phyloP scores from a whole-genome alignment of 1,140 invertebrate species.

The Maconellicoccus hirsutus region DNA sequence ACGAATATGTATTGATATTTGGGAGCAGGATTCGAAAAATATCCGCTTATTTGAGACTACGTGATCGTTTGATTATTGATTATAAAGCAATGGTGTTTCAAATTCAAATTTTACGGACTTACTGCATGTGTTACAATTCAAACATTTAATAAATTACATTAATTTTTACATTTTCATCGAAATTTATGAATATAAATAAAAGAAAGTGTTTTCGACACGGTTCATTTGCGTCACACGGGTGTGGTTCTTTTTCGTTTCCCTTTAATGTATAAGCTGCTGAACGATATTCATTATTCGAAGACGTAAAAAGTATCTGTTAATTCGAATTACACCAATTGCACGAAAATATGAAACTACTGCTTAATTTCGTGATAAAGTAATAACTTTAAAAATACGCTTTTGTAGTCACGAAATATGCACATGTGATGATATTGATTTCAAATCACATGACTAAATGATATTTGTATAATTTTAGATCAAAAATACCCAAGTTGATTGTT shows the following conservation, averaged over 20 bases:
- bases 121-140: not conserved
- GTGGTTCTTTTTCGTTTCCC: not conserved
- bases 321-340: not conserved
- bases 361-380: not conserved
- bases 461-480: no score
- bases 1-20: no score
- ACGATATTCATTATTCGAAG: not conserved
- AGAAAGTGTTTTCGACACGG: not conserved
- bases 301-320: not conserved
- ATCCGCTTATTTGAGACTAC: no score
- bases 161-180: not conserved
- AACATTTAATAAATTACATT: not conserved
- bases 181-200: constrained; percentile 1
- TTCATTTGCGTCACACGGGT: constrained; percentile 2
- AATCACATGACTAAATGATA: no score
- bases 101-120: not conserved
- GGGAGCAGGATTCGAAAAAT: no score
- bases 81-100: no score
- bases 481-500: no score
- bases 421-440: no score
- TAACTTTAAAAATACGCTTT: not conserved
- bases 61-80: not conserved
- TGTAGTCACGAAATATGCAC: not conserved
- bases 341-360: not conserved
- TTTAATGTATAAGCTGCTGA: not conserved